These are phyloP conservation scores for Alligator mississippiensis DNA, from an alignment of 2,113 vertebrate genomes.

Conservation along the genomic window DNA sequence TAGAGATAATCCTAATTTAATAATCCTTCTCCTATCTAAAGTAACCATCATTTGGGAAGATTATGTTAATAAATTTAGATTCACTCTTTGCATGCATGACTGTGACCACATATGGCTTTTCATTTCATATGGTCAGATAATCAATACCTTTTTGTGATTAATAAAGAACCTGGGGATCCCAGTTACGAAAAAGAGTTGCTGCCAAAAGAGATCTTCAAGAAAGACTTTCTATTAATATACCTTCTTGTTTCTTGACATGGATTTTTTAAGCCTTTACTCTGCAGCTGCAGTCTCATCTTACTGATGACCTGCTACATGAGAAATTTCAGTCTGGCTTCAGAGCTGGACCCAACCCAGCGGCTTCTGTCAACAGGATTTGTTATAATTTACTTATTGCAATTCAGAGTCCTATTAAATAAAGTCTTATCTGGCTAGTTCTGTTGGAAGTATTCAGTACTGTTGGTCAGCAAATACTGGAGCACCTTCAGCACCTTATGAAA, in stretches of 20 bases:
- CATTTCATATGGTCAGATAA: background rate
- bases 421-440: conserved; percentile 45
- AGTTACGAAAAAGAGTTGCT: conserved; percentile 11
- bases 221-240: conserved; percentile 15
- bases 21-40: background rate
- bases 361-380: conserved; percentile 65
- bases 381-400: conserved; percentile 68
- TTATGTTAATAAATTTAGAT: background rate
- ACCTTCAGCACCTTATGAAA: conserved; percentile 65
- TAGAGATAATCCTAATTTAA: background rate
- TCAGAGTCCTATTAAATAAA: conserved; percentile 52
- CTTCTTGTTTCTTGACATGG: conserved; percentile 35
- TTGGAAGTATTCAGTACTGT: conserved; percentile 24
- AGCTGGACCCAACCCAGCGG: conserved; percentile 51
- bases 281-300: conserved; percentile 66
- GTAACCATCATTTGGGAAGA: conserved; percentile 15
- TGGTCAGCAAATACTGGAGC: conserved; percentile 51
- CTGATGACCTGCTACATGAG: conserved; percentile 73
- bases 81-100: background rate
- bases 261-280: conserved; percentile 32
- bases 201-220: conserved; percentile 13
- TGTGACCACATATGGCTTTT: background rate
- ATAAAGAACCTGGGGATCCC: conserved; percentile 5
- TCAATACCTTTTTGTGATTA: background rate
- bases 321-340: conserved; percentile 66